These are phyloP conservation scores for Apamea monoglypha DNA, from an alignment of 2,888 invertebrate species.

Conservation along the genomic window DNA sequence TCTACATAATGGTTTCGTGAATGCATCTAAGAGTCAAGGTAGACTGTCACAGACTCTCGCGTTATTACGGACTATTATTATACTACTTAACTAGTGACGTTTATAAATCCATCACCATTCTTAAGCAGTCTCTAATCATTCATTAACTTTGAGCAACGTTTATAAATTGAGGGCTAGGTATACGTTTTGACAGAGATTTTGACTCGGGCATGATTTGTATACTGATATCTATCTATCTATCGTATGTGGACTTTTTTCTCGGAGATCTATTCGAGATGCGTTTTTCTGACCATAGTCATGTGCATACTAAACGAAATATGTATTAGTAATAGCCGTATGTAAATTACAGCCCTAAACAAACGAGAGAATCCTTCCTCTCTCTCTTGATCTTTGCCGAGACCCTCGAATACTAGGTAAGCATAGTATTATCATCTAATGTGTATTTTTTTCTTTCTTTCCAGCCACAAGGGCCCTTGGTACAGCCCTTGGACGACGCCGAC, in stretches of 20 bases:
- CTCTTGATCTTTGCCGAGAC: too few relatives aligned
- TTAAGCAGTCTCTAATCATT: too few relatives aligned
- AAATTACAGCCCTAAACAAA: not conserved
- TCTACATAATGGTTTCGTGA: not conserved
- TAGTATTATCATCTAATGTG: constrained; percentile 43
- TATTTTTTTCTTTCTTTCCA: constrained; percentile 80
- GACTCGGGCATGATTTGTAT: too few relatives aligned
- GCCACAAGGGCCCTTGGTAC: constrained; percentile 92
- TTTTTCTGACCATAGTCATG: not conserved
- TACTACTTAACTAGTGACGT: too few relatives aligned
- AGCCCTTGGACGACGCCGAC: constrained; percentile 91
- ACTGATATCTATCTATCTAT: not conserved
- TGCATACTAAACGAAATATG: not conserved
- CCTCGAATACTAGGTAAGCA: not conserved
- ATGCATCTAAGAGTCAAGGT: not conserved
- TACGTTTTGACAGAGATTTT: not conserved
- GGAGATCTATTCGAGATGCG: not conserved
- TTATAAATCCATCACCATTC: too few relatives aligned
- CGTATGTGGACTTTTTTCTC: not conserved
- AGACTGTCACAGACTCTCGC: not conserved
- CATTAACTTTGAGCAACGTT: too few relatives aligned
- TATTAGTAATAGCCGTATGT: not conserved
- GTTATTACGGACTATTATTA: not conserved
- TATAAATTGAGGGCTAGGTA: too few relatives aligned
- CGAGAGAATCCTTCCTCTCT: not conserved